These are phyloP conservation scores for Euura saliciscinereae DNA, from an alignment of 1,140 invertebrate species.

Conservation along the genomic window DNA sequence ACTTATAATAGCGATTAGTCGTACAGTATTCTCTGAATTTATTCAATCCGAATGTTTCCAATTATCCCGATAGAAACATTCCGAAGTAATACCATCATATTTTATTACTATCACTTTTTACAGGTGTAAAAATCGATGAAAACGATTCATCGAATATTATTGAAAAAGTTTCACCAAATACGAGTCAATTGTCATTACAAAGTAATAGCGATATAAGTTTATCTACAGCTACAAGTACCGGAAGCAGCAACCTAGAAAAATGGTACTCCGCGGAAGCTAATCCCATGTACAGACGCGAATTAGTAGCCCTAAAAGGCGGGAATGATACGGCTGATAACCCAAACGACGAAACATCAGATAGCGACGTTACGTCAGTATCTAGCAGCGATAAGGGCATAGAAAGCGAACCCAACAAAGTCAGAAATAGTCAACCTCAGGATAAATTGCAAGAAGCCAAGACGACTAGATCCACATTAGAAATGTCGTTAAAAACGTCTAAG, in stretches of 20 bases:
- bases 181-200: conserved; percentile 11
- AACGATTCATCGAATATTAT: background rate
- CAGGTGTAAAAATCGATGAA: background rate
- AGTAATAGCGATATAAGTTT: conserved; percentile 8
- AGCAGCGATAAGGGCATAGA: too few relatives aligned
- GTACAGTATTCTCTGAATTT: too few relatives aligned
- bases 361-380: background rate
- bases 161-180: conserved; percentile 5
- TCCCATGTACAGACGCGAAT: conserved; percentile 18
- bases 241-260: conserved; percentile 10
- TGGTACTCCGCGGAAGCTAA: conserved; percentile 16
- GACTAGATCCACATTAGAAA: background rate
- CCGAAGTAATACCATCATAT: too few relatives aligned
- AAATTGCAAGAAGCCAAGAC: too few relatives aligned
- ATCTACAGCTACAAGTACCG: conserved; percentile 13
- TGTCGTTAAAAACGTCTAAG: background rate
- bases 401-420: too few relatives aligned
- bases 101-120: background rate
- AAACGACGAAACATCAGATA: conserved; percentile 12
- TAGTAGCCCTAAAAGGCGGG: conserved; percentile 14
- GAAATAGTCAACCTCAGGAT: too few relatives aligned
- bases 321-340: conserved; percentile 13
- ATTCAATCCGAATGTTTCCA: too few relatives aligned
- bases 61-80: too few relatives aligned
- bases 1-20: too few relatives aligned